A percentile compares a stretch with the other conserved stretches of the same genome.
These are phyloP conservation scores for Atherinosoma microstoma DNA, from an alignment of 2,797 vertebrate genomes.

Conservation along the genomic window DNA sequence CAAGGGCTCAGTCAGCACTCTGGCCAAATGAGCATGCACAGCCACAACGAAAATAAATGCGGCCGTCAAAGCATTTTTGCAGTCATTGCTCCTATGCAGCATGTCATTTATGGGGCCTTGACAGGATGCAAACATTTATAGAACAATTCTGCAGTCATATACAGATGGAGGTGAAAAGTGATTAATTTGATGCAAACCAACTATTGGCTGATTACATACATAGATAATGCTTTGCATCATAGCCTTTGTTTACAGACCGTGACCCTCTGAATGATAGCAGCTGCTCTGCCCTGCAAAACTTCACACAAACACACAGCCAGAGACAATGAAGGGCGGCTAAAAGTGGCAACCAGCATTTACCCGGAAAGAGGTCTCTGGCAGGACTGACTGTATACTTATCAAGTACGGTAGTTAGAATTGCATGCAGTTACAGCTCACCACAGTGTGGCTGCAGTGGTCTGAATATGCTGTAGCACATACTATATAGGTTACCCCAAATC, in stretches of 20 bases:
- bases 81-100: conserved; percentile 34
- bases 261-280: conserved; percentile 54
- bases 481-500: conserved; percentile 60
- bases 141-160: conserved; percentile 6
- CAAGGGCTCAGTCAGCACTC: conserved; percentile 80
- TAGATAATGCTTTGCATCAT: conserved; percentile 22
- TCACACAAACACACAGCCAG: conserved; percentile 64
- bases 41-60: conserved; percentile 78
- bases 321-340: conserved; percentile 84
- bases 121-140: conserved; percentile 62
- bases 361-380: conserved; percentile 77
- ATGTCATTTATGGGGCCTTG: conserved; percentile 71
- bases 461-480: conserved; percentile 61
- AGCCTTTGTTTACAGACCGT: conserved; percentile 53
- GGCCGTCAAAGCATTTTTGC: conserved; percentile 51
- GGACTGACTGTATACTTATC: conserved; percentile 77
- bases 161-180: conserved; percentile 36
- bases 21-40: conserved; percentile 66
- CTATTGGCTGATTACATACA: conserved; percentile 29
- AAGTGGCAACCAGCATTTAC: conserved; percentile 84
- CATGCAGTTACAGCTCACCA: conserved; percentile 76
- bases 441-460: conserved; percentile 69
- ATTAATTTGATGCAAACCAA: conserved; percentile 44
- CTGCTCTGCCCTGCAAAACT: conserved; percentile 56
- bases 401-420: conserved; percentile 78